A percentile compares a stretch with the other conserved stretches of the same genome.
These are phyloP conservation scores for Melieria omissa DNA, from an alignment of 2,888 invertebrate genomes.

Conservation along the genomic window DNA sequence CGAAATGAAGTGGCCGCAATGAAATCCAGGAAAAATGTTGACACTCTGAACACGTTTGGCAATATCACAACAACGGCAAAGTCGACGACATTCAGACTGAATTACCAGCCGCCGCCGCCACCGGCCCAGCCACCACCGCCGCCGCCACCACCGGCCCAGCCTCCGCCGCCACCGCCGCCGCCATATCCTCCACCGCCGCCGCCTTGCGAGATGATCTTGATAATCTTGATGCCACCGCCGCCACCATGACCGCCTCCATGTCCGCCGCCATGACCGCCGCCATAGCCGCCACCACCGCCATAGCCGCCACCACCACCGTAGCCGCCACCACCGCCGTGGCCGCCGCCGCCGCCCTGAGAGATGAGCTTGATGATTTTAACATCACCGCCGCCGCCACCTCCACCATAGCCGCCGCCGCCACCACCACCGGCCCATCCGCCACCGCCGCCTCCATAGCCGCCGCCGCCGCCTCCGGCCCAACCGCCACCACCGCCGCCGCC, in stretches of 20 bases:
- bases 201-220: constrained; percentile 25
- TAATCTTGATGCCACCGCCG: constrained; percentile 22
- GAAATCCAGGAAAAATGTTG: background rate
- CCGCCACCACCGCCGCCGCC: constrained; percentile 34
- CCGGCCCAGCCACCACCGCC: constrained; percentile 22
- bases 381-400: constrained; percentile 18
- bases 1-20: background rate
- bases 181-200: constrained; percentile 19
- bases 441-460: constrained; percentile 32
- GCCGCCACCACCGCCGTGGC: constrained; percentile 6
- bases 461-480: constrained; percentile 43
- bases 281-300: constrained; percentile 13
- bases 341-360: constrained; percentile 26
- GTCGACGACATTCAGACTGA: background rate
- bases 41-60: constrained; percentile 19
- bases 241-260: constrained; percentile 14
- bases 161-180: constrained; percentile 17
- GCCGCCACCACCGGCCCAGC: constrained; percentile 23
- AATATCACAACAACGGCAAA: constrained; percentile 13
- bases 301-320: constrained; percentile 16
- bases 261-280: constrained; percentile 15
- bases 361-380: constrained; percentile 24
- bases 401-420: constrained; percentile 7
- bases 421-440: constrained; percentile 16
- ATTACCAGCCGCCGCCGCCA: constrained; percentile 26